phyloP scores from a whole-genome alignment of 1,140 invertebrate species.

The Nasonia vitripennis region DNA sequence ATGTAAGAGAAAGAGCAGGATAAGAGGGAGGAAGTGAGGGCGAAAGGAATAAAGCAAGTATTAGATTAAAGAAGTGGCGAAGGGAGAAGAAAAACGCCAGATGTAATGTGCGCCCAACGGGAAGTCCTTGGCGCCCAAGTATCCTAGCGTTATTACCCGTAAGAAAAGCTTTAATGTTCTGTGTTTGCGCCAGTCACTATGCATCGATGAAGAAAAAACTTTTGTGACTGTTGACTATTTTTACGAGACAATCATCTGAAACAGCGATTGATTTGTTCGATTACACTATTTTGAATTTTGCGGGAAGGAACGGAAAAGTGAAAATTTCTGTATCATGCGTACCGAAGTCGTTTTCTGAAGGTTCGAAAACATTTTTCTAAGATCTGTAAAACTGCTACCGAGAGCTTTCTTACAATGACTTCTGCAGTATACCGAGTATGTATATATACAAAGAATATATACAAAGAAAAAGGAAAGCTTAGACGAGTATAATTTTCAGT shows the following conservation, averaged over 20 bases:
- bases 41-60: not conserved
- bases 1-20: conserved; percentile 53
- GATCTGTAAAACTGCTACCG: too few species aligned
- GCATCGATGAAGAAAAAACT: not conserved
- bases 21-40: conserved; percentile 10
- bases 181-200: not conserved
- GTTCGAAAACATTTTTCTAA: too few species aligned
- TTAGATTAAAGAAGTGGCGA: conserved; percentile 2
- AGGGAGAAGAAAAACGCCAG: not conserved
- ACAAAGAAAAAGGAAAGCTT: not conserved
- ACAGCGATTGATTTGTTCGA: not conserved
- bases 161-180: not conserved
- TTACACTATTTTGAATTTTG: not conserved
- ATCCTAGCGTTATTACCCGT: too few species aligned
- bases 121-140: not conserved
- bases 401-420: too few species aligned
- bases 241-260: conserved; percentile 2
- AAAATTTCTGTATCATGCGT: too few species aligned
- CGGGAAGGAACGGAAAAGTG: not conserved
- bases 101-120: conserved; percentile 52
- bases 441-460: too few species aligned
- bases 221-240: not conserved
- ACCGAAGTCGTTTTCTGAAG: too few species aligned
- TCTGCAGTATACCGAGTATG: too few species aligned
- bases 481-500: too few species aligned